These are phyloP conservation scores for Phyllotis vaccarum DNA, from an alignment of 2,797 vertebrate species.

Conservation along the genomic window DNA sequence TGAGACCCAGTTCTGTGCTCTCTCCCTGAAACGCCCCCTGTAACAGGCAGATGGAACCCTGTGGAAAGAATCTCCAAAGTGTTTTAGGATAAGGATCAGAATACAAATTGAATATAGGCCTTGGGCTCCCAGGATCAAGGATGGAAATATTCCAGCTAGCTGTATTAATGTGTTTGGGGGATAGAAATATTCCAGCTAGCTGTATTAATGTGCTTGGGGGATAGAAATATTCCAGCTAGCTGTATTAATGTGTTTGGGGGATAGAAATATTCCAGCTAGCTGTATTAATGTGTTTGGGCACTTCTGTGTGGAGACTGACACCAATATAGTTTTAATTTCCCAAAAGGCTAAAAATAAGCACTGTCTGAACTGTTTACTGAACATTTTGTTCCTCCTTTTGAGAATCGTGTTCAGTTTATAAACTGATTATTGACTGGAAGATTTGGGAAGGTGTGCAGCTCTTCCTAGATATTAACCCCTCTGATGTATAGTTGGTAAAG, in stretches of 20 bases:
- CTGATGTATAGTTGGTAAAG: not conserved
- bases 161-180: not conserved
- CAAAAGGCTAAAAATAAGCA: not conserved
- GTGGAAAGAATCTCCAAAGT: not conserved
- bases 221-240: not conserved
- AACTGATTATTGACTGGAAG: not conserved
- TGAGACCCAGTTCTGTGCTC: not conserved
- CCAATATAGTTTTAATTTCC: not conserved
- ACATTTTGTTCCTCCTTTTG: not conserved
- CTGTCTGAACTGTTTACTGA: not conserved
- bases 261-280: not conserved
- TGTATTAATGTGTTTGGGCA: not conserved
- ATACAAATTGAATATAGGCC: not conserved
- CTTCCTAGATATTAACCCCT: not conserved
- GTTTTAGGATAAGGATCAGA: not conserved
- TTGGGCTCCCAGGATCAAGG: not conserved
- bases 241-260: not conserved
- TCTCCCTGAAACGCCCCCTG: not conserved
- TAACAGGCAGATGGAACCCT: not conserved
- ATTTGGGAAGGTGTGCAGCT: not conserved
- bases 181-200: not conserved
- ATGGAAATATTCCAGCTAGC: not conserved
- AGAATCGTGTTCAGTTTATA: not conserved
- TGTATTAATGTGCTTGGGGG: not conserved
- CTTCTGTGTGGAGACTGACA: not conserved